A percentile compares a stretch with the other conserved stretches of the same genome.
Conservation (phyloP, 2,888 invertebrate genomes). For the Tineola bisselliella region DNA sequence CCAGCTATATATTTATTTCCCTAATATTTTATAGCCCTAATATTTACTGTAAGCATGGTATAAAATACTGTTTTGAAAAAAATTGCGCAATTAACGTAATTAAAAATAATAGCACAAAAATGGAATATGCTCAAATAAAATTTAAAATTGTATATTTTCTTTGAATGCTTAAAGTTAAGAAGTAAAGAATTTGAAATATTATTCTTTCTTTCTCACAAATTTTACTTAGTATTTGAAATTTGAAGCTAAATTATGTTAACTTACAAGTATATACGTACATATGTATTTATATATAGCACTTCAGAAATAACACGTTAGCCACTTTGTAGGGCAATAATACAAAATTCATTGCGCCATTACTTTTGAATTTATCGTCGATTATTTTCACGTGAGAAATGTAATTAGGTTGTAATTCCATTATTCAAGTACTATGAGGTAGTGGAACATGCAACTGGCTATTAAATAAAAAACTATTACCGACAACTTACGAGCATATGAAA, state of each 20-base stretch:
- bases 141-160: background rate
- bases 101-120: too few species aligned
- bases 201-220: background rate
- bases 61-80: too few species aligned
- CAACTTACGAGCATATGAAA: too few species aligned
- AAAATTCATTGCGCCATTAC: slow-evolving; percentile 6
- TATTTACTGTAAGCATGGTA: too few species aligned
- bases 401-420: slow-evolving; percentile 9
- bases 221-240: background rate
- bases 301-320: background rate
- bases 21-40: too few species aligned
- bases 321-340: slow-evolving; percentile 3
- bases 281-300: background rate
- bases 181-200: background rate
- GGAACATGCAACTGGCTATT: slow-evolving; percentile 7
- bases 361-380: slow-evolving; percentile 6
- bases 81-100: too few species aligned
- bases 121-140: background rate
- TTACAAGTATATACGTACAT: background rate
- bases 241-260: background rate
- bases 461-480: slow-evolving; percentile 2
- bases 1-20: too few species aligned
- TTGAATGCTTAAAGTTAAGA: background rate
- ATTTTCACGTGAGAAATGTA: slow-evolving; percentile 1
- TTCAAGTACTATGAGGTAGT: background rate